phyloP scores from a whole-genome alignment of 1,140 invertebrate species.

The Acromyrmex heyeri region DNA sequence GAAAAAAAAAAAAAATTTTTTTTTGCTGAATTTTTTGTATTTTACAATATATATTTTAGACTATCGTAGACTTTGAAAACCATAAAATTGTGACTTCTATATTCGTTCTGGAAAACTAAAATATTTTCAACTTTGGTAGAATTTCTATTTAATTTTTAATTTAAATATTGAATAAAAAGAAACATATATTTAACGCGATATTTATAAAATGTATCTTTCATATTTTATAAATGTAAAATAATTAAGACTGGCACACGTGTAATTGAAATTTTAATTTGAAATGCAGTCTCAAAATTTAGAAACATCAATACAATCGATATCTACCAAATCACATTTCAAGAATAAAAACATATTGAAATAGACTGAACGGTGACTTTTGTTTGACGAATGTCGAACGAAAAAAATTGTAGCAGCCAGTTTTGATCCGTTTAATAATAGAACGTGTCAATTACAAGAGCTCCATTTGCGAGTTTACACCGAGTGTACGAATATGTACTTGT shows the following conservation, averaged over 20 bases:
- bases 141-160: not conserved
- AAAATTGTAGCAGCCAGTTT: constrained; percentile 38
- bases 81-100: not conserved
- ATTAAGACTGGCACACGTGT: not conserved
- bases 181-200: not conserved
- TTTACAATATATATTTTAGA: too few species aligned
- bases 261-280: not conserved
- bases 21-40: too few species aligned
- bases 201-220: not conserved
- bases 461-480: constrained; percentile 29
- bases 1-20: not conserved
- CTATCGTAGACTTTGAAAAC: not conserved
- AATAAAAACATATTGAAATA: constrained; percentile 23
- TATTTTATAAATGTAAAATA: not conserved
- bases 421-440: constrained; percentile 59
- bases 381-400: constrained; percentile 14
- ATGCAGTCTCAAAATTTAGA: not conserved
- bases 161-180: not conserved
- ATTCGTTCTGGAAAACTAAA: not conserved
- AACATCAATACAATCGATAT: not conserved
- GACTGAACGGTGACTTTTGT: constrained; percentile 23
- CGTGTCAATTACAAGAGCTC: constrained; percentile 53
- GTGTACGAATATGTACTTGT: constrained; percentile 36
- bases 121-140: not conserved
- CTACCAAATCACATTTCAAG: constrained; percentile 12